Evolutionary conservation across 2,888 invertebrate species (phyloP).

Genomic region (Ectemnius lituratus): DNA sequence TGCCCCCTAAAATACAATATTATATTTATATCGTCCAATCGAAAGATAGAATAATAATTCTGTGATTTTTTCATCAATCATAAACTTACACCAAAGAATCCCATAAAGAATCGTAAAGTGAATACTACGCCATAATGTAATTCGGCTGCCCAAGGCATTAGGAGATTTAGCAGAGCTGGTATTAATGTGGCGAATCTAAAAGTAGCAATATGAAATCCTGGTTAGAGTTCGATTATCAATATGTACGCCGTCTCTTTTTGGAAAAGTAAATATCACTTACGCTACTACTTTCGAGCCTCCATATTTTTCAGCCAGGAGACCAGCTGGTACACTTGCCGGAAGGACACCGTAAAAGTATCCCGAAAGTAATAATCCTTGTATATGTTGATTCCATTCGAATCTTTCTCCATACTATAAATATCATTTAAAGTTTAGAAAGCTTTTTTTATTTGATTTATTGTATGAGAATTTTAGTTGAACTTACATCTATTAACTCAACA

Average conservation of each 20-base stretch:
- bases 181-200: constrained; percentile 73
- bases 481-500: constrained; percentile 58
- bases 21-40: constrained; percentile 8
- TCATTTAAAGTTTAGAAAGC: constrained; percentile 6
- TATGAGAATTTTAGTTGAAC: constrained; percentile 24
- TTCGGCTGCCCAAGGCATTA: constrained; percentile 72
- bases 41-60: background rate
- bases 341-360: constrained; percentile 73
- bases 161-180: constrained; percentile 73
- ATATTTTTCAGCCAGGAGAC: constrained; percentile 73
- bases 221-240: background rate
- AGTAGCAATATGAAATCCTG: background rate
- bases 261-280: constrained; percentile 52
- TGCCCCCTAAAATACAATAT: constrained; percentile 78
- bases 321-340: constrained; percentile 72
- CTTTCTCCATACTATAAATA: constrained; percentile 68
- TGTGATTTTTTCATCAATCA: background rate
- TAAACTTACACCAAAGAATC: constrained; percentile 75
- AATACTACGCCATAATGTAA: constrained; percentile 68
- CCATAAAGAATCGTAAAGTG: constrained; percentile 72
- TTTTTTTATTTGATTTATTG: background rate
- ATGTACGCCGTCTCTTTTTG: background rate
- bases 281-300: constrained; percentile 75
- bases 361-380: constrained; percentile 69
- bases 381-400: constrained; percentile 70